phyloP scores from a whole-genome alignment of 1,140 invertebrate genomes.

The Leguminivora glycinivorella region DNA sequence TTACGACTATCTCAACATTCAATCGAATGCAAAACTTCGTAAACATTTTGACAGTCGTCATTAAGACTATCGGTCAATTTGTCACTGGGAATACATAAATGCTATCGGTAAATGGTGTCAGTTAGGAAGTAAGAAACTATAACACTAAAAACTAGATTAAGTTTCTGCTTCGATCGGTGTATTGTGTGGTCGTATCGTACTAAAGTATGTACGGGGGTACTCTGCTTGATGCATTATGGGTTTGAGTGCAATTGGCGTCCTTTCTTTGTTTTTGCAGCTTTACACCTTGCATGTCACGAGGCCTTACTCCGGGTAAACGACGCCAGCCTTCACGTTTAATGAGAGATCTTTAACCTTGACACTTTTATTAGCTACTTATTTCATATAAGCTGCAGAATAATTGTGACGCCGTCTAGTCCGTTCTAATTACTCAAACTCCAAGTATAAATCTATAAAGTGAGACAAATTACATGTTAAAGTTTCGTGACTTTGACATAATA shows the following conservation, averaged over 20 bases:
- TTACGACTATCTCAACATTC: neutral
- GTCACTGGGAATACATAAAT: neutral
- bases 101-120: conserved; percentile 1
- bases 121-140: neutral
- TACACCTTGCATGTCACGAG: neutral
- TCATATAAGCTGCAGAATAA: neutral
- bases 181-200: neutral
- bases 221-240: neutral
- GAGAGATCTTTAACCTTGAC: neutral
- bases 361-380: neutral
- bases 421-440: conserved; percentile 1
- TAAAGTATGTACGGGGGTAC: neutral
- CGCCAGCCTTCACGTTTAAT: neutral
- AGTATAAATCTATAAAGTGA: neutral
- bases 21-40: neutral
- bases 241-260: neutral
- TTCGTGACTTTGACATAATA: neutral
- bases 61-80: conserved; percentile 4
- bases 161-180: neutral
- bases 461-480: neutral
- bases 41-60: neutral
- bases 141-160: neutral
- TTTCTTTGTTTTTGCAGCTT: neutral
- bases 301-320: neutral
- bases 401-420: neutral